Evolutionary conservation across 2,797 vertebrate species (phyloP), one percentile per base, ranked within the genome.

Genomic region (Neomorphus geoffroyi): DNA sequence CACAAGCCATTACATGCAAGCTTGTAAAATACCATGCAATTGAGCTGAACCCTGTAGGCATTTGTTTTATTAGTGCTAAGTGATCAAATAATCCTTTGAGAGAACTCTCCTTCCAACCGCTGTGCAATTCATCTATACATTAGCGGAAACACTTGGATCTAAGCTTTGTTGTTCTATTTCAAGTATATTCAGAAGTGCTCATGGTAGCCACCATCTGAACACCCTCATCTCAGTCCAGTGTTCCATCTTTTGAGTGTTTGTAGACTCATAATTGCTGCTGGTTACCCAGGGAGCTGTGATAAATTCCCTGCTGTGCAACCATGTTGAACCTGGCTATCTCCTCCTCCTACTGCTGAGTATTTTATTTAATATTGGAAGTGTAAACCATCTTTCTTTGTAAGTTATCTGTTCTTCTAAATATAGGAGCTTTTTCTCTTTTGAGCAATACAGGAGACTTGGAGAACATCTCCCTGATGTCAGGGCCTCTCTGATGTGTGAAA

Each of bases 51-150:
- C 74, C 92, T 64, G n/a, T 77, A 90, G 90, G 65, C 65, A 89
- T 92, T 92, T 69, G 41, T 83, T 94, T 93, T 87, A 74, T 73
- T 90, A 78, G 78, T 74, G 69, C 84, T 82, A 43, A 80, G 37
- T 56, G 79, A 84, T 69, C 71, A 87, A 77, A 90, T 84, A 82
- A 87, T 95, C 78, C 81, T 95, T 90, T 90, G 95, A 89, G 92
- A 85, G 88, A 75, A 3, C 75, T 94, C 79, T 83, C 78, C 35
- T 71, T 82, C 54, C 54, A 95, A n/a, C 61, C 23, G 9, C 60
- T 37, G 37, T 58, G 79, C 1, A 2, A 69, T 92, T 91, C 48
- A 45, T 88, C 65, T 78, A 0, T 19, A 62, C 33, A 56, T 32
- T 19, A 48, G 77, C 70, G 77, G 61, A 88, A 92, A 22, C 2